A percentile compares a stretch with the other conserved stretches of the same genome.
Evolutionary conservation across 2,113 vertebrate species (phyloP).

Genomic region (Phasianus colchicus): DNA sequence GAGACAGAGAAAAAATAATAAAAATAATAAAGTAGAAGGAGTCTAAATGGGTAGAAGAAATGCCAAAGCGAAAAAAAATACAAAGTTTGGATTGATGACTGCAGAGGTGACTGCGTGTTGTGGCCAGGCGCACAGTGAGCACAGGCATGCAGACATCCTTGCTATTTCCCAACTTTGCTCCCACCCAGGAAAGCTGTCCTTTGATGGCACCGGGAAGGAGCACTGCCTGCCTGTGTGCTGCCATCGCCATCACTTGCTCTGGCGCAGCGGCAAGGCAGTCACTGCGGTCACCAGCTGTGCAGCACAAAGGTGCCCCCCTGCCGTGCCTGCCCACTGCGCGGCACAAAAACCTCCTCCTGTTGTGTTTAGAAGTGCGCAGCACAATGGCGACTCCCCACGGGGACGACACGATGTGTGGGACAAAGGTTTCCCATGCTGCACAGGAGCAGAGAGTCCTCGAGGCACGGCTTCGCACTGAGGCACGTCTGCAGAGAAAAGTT

Average conservation of each 20-base stretch:
- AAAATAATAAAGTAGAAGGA: neutral
- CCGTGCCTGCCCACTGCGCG: neutral
- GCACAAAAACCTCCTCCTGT: constrained; percentile 44
- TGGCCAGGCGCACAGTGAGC: accelerated
- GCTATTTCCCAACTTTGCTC: neutral
- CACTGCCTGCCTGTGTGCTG: neutral
- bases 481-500: neutral
- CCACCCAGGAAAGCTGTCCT: neutral
- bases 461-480: accelerated
- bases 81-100: neutral
- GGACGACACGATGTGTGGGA: constrained; percentile 49
- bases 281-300: neutral
- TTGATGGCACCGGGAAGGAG: neutral
- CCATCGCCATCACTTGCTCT: neutral
- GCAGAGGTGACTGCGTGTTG: accelerated
- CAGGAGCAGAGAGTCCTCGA: neutral
- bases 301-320: constrained; percentile 56
- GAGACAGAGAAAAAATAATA: neutral
- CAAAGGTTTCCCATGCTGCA: constrained; percentile 50
- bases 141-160: neutral
- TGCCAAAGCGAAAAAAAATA: neutral
- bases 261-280: neutral
- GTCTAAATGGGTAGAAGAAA: neutral
- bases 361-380: neutral
- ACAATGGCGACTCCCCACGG: constrained; percentile 17